phyloP scores from a whole-genome alignment of 2,888 invertebrate genomes.

The Drosophila silvestris region DNA sequence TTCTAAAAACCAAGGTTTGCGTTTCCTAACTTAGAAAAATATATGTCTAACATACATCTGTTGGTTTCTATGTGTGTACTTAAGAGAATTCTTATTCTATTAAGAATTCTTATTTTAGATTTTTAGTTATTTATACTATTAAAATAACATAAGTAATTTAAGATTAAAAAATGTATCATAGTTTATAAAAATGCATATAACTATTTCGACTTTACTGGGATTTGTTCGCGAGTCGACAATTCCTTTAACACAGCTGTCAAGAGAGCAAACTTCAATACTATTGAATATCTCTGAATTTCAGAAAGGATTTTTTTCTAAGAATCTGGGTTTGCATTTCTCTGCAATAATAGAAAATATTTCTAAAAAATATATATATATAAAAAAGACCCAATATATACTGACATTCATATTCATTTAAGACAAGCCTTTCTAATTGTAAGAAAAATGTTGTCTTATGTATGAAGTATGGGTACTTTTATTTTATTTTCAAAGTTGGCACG shows the following conservation, averaged over 20 bases:
- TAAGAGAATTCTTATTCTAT: background rate
- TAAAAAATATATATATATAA: background rate
- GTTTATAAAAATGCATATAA: background rate
- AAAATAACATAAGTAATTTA: background rate
- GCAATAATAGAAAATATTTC: background rate
- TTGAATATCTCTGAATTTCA: background rate
- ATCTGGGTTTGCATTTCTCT: too few relatives aligned
- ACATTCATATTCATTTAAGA: background rate
- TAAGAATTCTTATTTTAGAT: background rate
- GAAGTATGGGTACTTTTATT: background rate
- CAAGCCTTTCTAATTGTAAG: background rate
- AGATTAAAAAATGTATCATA: background rate
- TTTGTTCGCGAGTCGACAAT: background rate
- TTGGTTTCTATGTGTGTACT: background rate
- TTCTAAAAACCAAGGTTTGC: background rate
- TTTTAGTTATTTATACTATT: background rate
- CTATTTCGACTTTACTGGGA: background rate
- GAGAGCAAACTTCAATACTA: background rate
- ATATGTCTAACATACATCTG: too few relatives aligned
- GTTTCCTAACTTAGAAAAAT: background rate
- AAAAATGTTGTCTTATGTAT: background rate
- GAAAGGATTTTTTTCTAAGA: background rate
- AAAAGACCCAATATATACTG: fast-evolving
- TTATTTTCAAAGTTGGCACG: background rate
- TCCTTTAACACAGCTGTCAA: background rate